Evolutionary conservation across 2,888 invertebrate species (phyloP).

Genomic region (Onchidella celtica): DNA sequence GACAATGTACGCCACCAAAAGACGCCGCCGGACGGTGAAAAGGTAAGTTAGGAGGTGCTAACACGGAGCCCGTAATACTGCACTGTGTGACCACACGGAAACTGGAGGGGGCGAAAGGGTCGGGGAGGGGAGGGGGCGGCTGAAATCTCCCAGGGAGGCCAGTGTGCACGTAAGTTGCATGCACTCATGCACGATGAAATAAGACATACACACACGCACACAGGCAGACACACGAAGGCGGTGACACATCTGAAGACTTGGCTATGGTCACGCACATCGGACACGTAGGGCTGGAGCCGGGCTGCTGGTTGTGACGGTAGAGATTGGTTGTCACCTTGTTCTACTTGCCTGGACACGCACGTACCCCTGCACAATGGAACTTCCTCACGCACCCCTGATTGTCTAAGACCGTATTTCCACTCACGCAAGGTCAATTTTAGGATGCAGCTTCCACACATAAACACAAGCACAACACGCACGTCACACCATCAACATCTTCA

Average conservation of each 20-base stretch:
- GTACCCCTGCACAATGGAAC: constrained; percentile 42
- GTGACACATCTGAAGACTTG: neutral
- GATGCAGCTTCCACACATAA: constrained; percentile 33
- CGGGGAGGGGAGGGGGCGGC: no score
- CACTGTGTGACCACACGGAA: no score
- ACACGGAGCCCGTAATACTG: neutral
- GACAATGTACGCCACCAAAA: constrained; percentile 97
- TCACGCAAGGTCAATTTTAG: constrained; percentile 50
- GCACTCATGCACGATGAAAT: constrained; percentile 21
- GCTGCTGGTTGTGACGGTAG: constrained; percentile 4
- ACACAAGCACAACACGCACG: constrained; percentile 28
- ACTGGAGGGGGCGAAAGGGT: no score
- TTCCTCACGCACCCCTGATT: constrained; percentile 41
- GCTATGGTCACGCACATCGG: constrained; percentile 37
- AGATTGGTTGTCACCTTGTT: constrained; percentile 35
- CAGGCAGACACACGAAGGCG: no score
- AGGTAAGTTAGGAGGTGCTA: no score
- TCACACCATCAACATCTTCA: neutral
- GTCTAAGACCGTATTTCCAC: constrained; percentile 43
- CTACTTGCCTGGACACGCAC: constrained; percentile 35
- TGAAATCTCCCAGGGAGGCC: neutral
- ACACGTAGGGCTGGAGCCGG: constrained; percentile 24
- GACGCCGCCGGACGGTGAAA: constrained; percentile 96
- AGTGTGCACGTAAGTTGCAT: neutral
- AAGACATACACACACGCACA: constrained; percentile 1